Conservation (phyloP, 1,140 invertebrate genomes). For the Lepidostoma basale region DNA sequence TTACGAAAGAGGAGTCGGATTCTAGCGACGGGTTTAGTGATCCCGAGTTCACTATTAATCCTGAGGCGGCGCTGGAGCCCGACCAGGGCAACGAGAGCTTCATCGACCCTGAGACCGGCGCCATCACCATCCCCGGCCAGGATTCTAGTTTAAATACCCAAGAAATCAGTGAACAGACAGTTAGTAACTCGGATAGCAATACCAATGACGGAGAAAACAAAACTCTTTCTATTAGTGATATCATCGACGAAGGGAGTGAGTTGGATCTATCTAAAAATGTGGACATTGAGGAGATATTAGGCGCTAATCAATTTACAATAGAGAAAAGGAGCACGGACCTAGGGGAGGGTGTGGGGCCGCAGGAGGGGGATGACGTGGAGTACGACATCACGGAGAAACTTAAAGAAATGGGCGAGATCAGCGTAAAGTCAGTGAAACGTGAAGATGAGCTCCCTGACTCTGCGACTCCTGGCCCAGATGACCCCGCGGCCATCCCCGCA, state of each 20-base stretch:
- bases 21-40: constrained; percentile 59
- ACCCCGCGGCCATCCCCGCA: constrained; percentile 1
- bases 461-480: constrained; percentile 10
- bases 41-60: constrained; percentile 58
- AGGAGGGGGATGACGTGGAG: constrained; percentile 29
- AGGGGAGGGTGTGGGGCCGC: constrained; percentile 48
- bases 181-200: not conserved
- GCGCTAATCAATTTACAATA: constrained; percentile 55
- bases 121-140: constrained; percentile 53
- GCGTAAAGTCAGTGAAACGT: constrained; percentile 52
- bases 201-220: constrained; percentile 40
- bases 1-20: constrained; percentile 32
- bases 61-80: constrained; percentile 55
- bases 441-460: constrained; percentile 32
- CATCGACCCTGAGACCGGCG: constrained; percentile 61
- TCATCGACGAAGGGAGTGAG: constrained; percentile 55
- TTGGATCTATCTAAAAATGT: constrained; percentile 58
- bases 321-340: constrained; percentile 42
- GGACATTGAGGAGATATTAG: constrained; percentile 56
- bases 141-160: not conserved
- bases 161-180: not conserved
- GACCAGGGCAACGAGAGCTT: constrained; percentile 59
- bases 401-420: constrained; percentile 65
- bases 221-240: constrained; percentile 58
- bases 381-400: constrained; percentile 63